Percentiles rank a stretch among this genome's conserved stretches.
Evolutionary conservation across 2,113 vertebrate genomes (phyloP).

Genomic region (Falcunculus frontatus): DNA sequence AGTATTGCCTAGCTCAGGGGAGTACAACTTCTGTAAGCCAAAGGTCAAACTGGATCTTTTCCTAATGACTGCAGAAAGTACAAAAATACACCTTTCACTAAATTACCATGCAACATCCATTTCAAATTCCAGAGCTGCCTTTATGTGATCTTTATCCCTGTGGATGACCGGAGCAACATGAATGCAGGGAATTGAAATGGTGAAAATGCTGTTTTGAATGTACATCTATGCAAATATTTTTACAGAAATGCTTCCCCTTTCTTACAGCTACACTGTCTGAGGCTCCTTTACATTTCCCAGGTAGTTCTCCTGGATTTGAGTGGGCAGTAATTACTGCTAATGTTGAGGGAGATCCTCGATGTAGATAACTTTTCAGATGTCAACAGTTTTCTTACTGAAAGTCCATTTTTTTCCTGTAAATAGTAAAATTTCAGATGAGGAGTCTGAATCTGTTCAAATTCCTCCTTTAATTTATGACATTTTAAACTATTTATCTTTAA

Average conservation of each 20-base stretch:
- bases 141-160: not conserved
- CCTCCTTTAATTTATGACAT: not conserved
- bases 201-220: not conserved
- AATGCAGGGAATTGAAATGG: not conserved
- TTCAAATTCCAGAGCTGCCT: not conserved
- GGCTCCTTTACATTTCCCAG: not conserved
- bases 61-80: not conserved
- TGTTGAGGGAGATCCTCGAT: not conserved
- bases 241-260: not conserved
- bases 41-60: not conserved
- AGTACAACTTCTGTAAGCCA: constrained; percentile 12
- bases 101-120: not conserved
- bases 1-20: constrained; percentile 6
- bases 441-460: not conserved
- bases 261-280: not conserved
- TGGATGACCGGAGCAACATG: not conserved
- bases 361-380: not conserved
- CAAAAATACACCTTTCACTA: not conserved
- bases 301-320: not conserved
- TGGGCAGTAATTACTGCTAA: not conserved
- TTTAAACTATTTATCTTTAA: not conserved
- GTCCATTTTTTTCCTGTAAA: not conserved
- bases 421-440: not conserved
- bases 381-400: not conserved
- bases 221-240: not conserved